Conservation (phyloP, 1,140 invertebrate species). For the Zaprionus camerounensis region DNA sequence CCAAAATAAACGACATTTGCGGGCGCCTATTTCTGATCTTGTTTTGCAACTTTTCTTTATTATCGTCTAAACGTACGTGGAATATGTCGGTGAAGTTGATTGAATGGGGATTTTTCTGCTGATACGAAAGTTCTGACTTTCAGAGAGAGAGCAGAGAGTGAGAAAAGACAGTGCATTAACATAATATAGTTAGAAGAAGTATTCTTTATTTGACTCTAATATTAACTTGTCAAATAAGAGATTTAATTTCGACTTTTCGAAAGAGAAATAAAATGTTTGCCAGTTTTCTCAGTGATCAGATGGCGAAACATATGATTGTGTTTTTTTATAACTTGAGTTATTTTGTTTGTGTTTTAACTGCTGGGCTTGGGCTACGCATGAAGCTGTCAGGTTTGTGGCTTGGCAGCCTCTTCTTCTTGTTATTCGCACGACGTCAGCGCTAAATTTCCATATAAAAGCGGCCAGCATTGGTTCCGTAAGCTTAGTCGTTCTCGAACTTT, state of each 20-base stretch:
- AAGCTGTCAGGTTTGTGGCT: slow-evolving; percentile 26
- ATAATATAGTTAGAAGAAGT: background rate
- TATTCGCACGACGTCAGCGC: slow-evolving; percentile 69
- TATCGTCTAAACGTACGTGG: slow-evolving; percentile 13
- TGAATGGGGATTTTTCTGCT: slow-evolving; percentile 2
- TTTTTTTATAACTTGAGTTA: slow-evolving; percentile 23
- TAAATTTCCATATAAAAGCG: slow-evolving; percentile 78
- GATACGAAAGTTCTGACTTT: background rate
- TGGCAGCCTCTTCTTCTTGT: slow-evolving; percentile 46
- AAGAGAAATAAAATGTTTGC: background rate
- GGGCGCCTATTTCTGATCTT: slow-evolving; percentile 26
- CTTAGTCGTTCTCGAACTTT: slow-evolving; percentile 69
- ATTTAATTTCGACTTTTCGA: background rate
- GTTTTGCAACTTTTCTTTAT: slow-evolving; percentile 51
- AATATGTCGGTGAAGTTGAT: background rate
- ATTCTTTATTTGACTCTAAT: background rate
- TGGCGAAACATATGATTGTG: background rate
- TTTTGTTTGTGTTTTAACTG: slow-evolving; percentile 33
- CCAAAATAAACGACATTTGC: slow-evolving; percentile 30
- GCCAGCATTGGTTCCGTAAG: slow-evolving; percentile 40
- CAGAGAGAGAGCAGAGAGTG: background rate
- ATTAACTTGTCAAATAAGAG: background rate
- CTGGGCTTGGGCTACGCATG: slow-evolving; percentile 6
- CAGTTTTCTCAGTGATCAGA: background rate
- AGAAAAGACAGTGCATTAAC: background rate